Conservation (phyloP, 1,140 invertebrate species). For the Leptinotarsa lineolata region DNA sequence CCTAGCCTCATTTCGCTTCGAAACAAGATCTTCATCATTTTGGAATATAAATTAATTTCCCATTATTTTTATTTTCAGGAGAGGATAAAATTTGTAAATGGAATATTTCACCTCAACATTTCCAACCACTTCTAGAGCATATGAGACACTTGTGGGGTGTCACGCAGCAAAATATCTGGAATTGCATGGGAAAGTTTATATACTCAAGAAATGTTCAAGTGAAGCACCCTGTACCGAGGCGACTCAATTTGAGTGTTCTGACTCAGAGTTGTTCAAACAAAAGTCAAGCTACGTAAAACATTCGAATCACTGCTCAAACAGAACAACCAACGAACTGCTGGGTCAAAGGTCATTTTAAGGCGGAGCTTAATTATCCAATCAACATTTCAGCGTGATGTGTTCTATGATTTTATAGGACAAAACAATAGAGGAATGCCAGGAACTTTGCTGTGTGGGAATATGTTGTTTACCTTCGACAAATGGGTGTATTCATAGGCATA, state of each 20-base stretch:
- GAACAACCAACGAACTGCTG: constrained; percentile 12
- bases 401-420: constrained; percentile 29
- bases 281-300: background rate
- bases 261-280: constrained; percentile 3
- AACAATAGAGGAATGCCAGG: constrained; percentile 9
- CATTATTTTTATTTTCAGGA: too few relatives aligned
- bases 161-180: too few relatives aligned
- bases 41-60: too few relatives aligned
- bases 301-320: background rate
- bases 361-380: constrained; percentile 28
- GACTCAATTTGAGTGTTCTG: background rate
- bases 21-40: too few relatives aligned
- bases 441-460: constrained; percentile 14
- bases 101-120: too few relatives aligned
- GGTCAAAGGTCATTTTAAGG: constrained; percentile 22
- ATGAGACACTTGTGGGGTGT: too few relatives aligned
- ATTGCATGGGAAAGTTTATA: too few relatives aligned
- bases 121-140: too few relatives aligned
- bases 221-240: background rate
- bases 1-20: too few relatives aligned
- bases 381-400: constrained; percentile 26
- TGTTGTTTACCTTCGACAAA: background rate
- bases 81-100: too few relatives aligned
- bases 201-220: too few relatives aligned
- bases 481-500: too few relatives aligned